Base-by-base conservation (phyloP, 2,888 invertebrate genomes). In the Drosophila infuscata region DNA sequence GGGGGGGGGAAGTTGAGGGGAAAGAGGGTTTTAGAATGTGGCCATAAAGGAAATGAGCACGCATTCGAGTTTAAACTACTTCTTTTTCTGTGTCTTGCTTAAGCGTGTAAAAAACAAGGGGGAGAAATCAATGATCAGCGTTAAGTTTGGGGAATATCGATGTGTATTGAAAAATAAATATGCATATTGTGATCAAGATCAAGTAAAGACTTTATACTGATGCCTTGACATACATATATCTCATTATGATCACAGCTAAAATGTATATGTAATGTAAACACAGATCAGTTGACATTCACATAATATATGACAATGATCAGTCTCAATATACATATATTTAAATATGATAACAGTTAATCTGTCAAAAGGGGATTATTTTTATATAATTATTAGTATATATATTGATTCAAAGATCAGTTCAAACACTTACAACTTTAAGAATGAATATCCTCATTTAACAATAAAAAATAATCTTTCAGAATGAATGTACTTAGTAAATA, bases 1-100 rank as follows among this genome's bases (percentile, higher is more conserved):
- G 6, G 17, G 36, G 9, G 46, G 25, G 29, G 35, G 12, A 1
- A 25, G 20, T 36, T 6, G 20, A 7, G 12, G 3, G 11, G 29
- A n/a, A n/a, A 29, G 29, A 29, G n/a, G 38, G 29, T 15, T 29
- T 41, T n/a, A 60, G 30, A 71, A 57, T 46, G 64, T 25, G 32
- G 54, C 62, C 38, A 54, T 25, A 76, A 67, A 71, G 77, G 63
- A 71, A 78, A 81, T 81, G 67, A 63, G 25, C 54, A 65, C 51
- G 52, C 60, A 38, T 68, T 68, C 36, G 38, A 66, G 54, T 58
- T 48, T 36, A 30, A 63, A 29, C 35, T 43, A 25, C 8, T 60
- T 51, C 3, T 4, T 52, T 53, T 46, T 49, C 46, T 20, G 2
- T 12, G 12, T 41, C 33, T 53, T 25, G 17, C 30, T 12, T 29